Base-by-base conservation (phyloP, 1,140 invertebrate genomes). In the Drosophila busckii region DNA sequence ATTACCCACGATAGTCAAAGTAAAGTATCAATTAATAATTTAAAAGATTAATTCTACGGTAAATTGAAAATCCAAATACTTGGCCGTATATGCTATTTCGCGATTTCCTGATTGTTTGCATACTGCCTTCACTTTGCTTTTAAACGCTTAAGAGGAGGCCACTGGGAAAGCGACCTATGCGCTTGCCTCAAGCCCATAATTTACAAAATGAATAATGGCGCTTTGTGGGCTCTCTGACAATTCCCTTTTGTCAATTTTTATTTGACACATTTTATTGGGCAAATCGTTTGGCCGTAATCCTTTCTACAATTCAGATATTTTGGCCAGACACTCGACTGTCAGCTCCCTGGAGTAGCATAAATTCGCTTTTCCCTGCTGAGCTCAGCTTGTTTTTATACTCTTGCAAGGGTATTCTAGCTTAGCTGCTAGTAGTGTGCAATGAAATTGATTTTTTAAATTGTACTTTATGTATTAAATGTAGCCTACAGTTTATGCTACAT, bases 201-300 rank as follows among this genome's bases (percentile, higher is more conserved):
- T 73, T 49, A 63, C 13, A 34, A 75, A 75, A 60, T 75, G 53
- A 58, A 54, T 62, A 56, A 62, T 56, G 48, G 32, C 37, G 23
- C 45, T 62, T 19, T 52, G n/a, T n/a, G 45, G 48, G 32, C 20
- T 49, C 40, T 26, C 31, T 41, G 20, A 56, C 62, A 62, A 53
- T 63, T 63, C 20, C 49, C 58, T 26, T 64, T 71, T 68, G 53
- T 56, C 58, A 68, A 68, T 64, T 80, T 80, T 78, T 65, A 70
- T 76, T 64, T 68, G 63, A 80, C 73, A 80, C 49, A 71, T 78
- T 78, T 78, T 55, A 66, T 76, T 55, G 66, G 29, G 49, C 40
- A 59, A 80, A 80, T 63, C 58, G 58, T 41, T 70, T 54, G 40
- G 32, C 59, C 42, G 46, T 59, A 66, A 70, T 70, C 65, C 60